Conservation (phyloP, 1,140 invertebrate species). For the Bactericera cockerelli region DNA sequence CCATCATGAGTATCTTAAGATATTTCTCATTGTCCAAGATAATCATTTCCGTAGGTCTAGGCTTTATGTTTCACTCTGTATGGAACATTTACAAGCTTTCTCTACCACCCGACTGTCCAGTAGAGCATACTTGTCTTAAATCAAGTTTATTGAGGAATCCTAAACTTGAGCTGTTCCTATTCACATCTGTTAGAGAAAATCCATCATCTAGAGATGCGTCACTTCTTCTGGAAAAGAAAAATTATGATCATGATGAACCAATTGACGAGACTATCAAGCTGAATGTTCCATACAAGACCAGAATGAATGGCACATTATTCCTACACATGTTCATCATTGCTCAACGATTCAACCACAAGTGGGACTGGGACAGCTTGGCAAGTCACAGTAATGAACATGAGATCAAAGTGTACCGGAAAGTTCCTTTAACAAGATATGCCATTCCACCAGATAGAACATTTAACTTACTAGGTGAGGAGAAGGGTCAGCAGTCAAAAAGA, state of each 20-base stretch:
- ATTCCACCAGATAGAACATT: slow-evolving; percentile 1
- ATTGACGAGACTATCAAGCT: slow-evolving; percentile 4
- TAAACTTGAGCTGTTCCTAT: background rate
- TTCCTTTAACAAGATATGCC: slow-evolving; percentile 7
- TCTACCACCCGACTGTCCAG: background rate
- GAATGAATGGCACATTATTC: slow-evolving; percentile 12
- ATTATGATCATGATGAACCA: background rate
- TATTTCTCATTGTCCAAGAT: background rate
- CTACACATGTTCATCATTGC: slow-evolving; percentile 11
- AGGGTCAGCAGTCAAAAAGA: background rate
- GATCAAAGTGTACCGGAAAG: slow-evolving; percentile 10
- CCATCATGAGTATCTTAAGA: background rate
- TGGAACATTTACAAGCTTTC: background rate
- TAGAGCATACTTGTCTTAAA: background rate
- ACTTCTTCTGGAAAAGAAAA: background rate
- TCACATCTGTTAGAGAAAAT: background rate
- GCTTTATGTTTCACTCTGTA: background rate
- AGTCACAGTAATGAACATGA: background rate
- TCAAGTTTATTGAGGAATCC: slow-evolving; percentile 1
- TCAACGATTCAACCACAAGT: background rate
- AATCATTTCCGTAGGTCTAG: background rate
- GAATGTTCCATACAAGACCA: slow-evolving; percentile 11
- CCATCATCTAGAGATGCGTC: background rate
- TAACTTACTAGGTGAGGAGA: slow-evolving; percentile 10
- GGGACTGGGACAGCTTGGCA: slow-evolving; percentile 7